A percentile compares a stretch with the other conserved stretches of the same genome.
Evolutionary conservation across 1,140 invertebrate genomes (phyloP).

Genomic region (Glossosoma conforme): DNA sequence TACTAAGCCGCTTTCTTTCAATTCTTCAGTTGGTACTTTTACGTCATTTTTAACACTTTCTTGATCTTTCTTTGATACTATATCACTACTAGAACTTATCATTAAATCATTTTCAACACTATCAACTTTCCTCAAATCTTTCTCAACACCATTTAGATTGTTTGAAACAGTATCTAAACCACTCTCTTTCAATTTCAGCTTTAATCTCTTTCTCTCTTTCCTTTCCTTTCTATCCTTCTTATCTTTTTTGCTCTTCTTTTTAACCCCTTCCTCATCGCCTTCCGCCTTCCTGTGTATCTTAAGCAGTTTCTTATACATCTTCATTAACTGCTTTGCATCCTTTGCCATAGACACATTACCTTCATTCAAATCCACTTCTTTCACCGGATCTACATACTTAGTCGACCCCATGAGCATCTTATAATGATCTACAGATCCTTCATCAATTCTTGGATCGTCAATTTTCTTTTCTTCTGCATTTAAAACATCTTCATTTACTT

Average conservation of each 20-base stretch:
- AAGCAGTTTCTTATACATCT: slow-evolving; percentile 48
- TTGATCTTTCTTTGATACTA: too few relatives aligned
- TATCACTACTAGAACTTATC: too few relatives aligned
- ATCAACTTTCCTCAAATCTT: too few relatives aligned
- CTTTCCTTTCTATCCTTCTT: slow-evolving; percentile 35
- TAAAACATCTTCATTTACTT: neutral
- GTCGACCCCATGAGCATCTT: slow-evolving; percentile 43
- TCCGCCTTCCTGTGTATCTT: slow-evolving; percentile 43
- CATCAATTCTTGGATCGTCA: slow-evolving; percentile 25
- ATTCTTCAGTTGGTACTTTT: too few relatives aligned
- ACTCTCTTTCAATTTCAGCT: slow-evolving; percentile 1
- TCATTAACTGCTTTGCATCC: slow-evolving; percentile 45
- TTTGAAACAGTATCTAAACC: neutral
- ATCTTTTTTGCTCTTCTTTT: slow-evolving; percentile 41
- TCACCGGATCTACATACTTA: slow-evolving; percentile 42
- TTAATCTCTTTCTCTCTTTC: slow-evolving; percentile 18
- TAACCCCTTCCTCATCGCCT: slow-evolving; percentile 38
- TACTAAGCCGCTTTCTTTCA: too few relatives aligned
- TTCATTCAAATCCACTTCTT: slow-evolving; percentile 26
- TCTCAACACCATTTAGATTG: too few relatives aligned
- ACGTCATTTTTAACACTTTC: too few relatives aligned
- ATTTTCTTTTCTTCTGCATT: neutral
- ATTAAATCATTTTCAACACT: too few relatives aligned
- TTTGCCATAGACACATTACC: slow-evolving; percentile 38
- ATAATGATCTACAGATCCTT: slow-evolving; percentile 46